Evolutionary conservation across 2,888 invertebrate genomes (phyloP).

Genomic region (Phania funesta): DNA sequence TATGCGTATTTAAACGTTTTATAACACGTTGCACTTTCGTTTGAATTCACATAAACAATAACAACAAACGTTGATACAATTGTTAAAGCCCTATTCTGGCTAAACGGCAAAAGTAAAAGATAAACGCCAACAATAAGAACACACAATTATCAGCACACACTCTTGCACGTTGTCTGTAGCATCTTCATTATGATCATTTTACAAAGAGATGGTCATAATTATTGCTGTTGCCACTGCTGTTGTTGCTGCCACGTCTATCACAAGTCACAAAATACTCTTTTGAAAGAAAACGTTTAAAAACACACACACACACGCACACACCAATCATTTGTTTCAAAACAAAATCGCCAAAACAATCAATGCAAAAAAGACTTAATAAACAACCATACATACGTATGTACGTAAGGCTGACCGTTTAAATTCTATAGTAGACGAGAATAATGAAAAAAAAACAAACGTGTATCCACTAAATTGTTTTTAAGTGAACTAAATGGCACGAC

Average conservation of each 20-base stretch:
- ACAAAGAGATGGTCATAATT: slow-evolving; percentile 29
- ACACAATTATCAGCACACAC: not conserved
- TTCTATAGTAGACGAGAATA: slow-evolving; percentile 39
- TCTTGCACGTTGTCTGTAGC: not conserved
- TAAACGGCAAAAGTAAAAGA: slow-evolving; percentile 21
- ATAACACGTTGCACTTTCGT: slow-evolving; percentile 54
- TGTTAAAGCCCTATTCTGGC: slow-evolving; percentile 39
- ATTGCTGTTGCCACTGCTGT: slow-evolving; percentile 17
- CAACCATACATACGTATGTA: slow-evolving; percentile 19
- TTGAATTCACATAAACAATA: slow-evolving; percentile 51
- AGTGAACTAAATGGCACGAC: slow-evolving; percentile 62
- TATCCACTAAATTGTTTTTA: slow-evolving; percentile 63
- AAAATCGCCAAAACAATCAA: slow-evolving; percentile 55
- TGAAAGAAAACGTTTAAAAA: slow-evolving; percentile 28
- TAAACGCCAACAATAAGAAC: slow-evolving; percentile 20
- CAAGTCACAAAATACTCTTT: slow-evolving; percentile 36
- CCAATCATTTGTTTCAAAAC: slow-evolving; percentile 18
- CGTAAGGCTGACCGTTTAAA: slow-evolving; percentile 38
- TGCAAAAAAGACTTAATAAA: slow-evolving; percentile 44
- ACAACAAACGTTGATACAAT: slow-evolving; percentile 38
- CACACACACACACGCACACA: slow-evolving; percentile 1
- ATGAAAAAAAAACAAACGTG: slow-evolving; percentile 51
- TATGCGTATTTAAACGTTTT: slow-evolving; percentile 64
- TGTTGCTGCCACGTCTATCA: slow-evolving; percentile 31
- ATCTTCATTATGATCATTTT: slow-evolving; percentile 32